These are phyloP conservation scores for Centropyge bicolor DNA, from an alignment of 2,797 vertebrate genomes.

Conservation along the genomic window DNA sequence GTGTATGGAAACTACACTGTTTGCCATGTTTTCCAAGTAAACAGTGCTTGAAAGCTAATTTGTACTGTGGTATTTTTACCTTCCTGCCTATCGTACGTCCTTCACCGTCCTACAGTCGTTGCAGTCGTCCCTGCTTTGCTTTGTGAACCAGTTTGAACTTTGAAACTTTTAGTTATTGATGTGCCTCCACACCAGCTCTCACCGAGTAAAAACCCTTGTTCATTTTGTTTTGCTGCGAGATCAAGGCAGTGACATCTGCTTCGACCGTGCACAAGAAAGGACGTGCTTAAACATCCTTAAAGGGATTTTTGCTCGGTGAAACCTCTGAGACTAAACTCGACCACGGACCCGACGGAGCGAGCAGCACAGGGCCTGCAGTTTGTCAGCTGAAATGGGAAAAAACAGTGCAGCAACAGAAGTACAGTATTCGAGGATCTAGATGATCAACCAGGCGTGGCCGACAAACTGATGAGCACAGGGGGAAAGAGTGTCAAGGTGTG, in stretches of 20 bases:
- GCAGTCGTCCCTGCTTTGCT: slow-evolving; percentile 5
- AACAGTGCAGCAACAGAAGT: slow-evolving; percentile 39
- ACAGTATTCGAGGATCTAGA: slow-evolving; percentile 38
- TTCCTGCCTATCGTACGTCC: background rate
- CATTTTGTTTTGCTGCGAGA: slow-evolving; percentile 5
- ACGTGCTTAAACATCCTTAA: slow-evolving; percentile 19
- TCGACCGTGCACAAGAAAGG: slow-evolving; percentile 13
- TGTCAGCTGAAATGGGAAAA: slow-evolving; percentile 43
- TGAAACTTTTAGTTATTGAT: slow-evolving; percentile 1
- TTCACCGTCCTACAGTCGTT: background rate
- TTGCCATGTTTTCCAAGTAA: background rate
- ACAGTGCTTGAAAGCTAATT: background rate
- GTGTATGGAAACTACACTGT: background rate
- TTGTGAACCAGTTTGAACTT: slow-evolving; percentile 19
- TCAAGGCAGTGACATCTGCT: slow-evolving; percentile 19
- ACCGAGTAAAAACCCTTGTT: background rate
- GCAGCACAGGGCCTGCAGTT: slow-evolving; percentile 27
- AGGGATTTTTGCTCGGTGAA: slow-evolving; percentile 20
- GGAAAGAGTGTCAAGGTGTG: slow-evolving; percentile 52
- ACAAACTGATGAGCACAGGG: slow-evolving; percentile 52
- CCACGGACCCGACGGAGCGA: slow-evolving; percentile 32
- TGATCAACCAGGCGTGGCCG: slow-evolving; percentile 51
- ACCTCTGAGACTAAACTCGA: slow-evolving; percentile 33
- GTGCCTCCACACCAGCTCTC: background rate
- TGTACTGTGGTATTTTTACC: slow-evolving; percentile 28